phyloP scores from a whole-genome alignment of 2,888 invertebrate species.

The Lordiphosa andalusiaca region DNA sequence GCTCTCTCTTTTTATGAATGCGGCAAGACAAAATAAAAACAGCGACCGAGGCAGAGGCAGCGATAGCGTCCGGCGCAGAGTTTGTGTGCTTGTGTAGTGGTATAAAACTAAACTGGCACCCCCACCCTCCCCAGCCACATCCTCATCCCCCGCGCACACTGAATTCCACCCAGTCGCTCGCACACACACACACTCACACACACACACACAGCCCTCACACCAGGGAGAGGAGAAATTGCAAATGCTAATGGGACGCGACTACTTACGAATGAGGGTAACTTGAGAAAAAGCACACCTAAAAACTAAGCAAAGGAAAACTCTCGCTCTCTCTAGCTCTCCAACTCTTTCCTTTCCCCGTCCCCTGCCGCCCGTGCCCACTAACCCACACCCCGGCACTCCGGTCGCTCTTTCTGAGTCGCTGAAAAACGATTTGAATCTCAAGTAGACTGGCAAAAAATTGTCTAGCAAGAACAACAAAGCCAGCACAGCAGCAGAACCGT shows the following conservation, averaged over 20 bases:
- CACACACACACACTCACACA: conserved; percentile 7
- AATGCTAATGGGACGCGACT: conserved; percentile 21
- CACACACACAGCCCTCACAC: conserved; percentile 7
- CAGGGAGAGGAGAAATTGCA: conserved; percentile 45
- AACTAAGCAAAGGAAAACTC: conserved; percentile 43
- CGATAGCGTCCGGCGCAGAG: conserved; percentile 33
- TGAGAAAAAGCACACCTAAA: conserved; percentile 37
- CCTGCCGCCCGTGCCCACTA: conserved; percentile 7
- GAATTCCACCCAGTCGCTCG: conserved; percentile 46
- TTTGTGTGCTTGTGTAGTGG: conserved; percentile 11
- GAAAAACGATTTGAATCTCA: conserved; percentile 11
- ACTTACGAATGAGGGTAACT: conserved; percentile 55
- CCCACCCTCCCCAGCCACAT: conserved; percentile 20
- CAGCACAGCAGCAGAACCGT: not conserved
- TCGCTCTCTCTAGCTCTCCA: conserved; percentile 8
- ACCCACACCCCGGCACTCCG: not conserved
- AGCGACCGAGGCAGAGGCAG: conserved; percentile 20
- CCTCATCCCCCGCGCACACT: conserved; percentile 18
- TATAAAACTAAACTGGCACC: conserved; percentile 44
- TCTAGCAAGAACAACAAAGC: conserved; percentile 9
- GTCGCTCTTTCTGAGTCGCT: not conserved
- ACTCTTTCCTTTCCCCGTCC: conserved; percentile 2
- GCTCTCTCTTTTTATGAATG: conserved; percentile 27
- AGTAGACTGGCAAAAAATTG: conserved; percentile 4
- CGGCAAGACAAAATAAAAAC: conserved; percentile 24